Conservation (phyloP, 2,797 vertebrate species). For the Bovichtus diacanthus region DNA sequence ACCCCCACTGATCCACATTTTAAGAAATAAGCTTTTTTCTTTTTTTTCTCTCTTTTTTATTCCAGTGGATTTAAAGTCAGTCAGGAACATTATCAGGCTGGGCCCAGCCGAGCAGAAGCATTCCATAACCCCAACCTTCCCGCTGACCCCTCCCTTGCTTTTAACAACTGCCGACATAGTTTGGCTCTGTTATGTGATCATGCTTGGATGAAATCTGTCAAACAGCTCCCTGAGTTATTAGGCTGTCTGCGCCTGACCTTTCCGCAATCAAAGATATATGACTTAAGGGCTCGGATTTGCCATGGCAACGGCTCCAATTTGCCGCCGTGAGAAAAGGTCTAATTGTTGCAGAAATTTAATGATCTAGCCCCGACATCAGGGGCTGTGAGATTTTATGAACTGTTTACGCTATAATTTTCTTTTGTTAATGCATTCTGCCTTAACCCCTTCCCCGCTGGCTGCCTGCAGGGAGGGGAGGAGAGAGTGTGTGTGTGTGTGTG, state of each 20-base stretch:
- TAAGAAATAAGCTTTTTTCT: constrained; percentile 62
- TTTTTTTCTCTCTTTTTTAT: constrained; percentile 82
- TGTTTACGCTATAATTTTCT: constrained; percentile 99
- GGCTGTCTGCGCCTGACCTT: constrained; percentile 99
- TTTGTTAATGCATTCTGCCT: constrained; percentile 99
- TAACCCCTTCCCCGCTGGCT: constrained; percentile 85
- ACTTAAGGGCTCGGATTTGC: constrained; percentile 99
- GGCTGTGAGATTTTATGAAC: constrained; percentile 99
- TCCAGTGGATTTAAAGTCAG: constrained; percentile 94
- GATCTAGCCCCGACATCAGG: constrained; percentile 99
- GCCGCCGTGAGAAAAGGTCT: constrained; percentile 99
- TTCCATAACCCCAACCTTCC: constrained; percentile 99
- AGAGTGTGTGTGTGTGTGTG: constrained; percentile 10
- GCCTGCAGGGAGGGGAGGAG: constrained; percentile 76
- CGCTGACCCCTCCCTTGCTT: constrained; percentile 96
- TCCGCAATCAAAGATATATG: constrained; percentile 99
- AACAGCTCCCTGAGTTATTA: constrained; percentile 99
- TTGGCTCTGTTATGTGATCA: constrained; percentile 99
- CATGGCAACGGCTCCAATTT: constrained; percentile 99
- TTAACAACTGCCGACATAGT: constrained; percentile 99
- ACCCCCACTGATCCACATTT: constrained; percentile 69
- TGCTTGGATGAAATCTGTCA: constrained; percentile 99
- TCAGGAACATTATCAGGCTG: constrained; percentile 98
- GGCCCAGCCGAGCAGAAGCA: constrained; percentile 99
- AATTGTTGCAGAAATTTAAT: constrained; percentile 99